These are phyloP conservation scores for Temnothorax ravouxi DNA, from an alignment of 2,888 invertebrate species.

Conservation along the genomic window DNA sequence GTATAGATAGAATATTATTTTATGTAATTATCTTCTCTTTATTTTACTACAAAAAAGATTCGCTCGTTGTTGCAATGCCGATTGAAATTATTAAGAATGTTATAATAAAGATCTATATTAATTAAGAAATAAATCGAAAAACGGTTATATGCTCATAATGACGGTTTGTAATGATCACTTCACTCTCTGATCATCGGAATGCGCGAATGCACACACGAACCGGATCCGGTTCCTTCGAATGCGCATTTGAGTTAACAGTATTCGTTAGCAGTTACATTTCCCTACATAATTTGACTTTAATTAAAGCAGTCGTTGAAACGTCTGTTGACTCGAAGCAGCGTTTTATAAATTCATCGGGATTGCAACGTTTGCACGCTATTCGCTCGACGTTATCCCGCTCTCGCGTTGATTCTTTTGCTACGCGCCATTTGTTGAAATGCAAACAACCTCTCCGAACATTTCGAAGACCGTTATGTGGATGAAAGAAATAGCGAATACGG, in stretches of 20 bases:
- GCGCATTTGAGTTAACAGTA: slow-evolving; percentile 30
- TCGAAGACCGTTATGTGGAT: neutral
- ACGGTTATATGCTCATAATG: neutral
- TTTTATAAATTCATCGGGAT: slow-evolving; percentile 32
- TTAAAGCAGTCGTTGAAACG: slow-evolving; percentile 28
- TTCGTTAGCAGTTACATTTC: slow-evolving; percentile 32
- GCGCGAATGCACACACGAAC: neutral
- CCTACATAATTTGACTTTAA: slow-evolving; percentile 43
- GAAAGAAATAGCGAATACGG: slow-evolving; percentile 16
- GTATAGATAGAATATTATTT: neutral
- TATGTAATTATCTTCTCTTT: neutral
- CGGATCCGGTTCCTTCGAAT: slow-evolving; percentile 34
- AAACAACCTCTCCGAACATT: slow-evolving; percentile 25
- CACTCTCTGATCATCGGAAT: neutral
- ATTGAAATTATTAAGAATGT: slow-evolving; percentile 3
- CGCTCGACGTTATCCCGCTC: slow-evolving; percentile 1
- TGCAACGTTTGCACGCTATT: slow-evolving; percentile 41
- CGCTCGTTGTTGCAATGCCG: neutral
- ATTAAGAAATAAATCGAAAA: slow-evolving; percentile 1
- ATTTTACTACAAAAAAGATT: neutral
- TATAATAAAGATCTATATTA: neutral
- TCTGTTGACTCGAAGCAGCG: slow-evolving; percentile 22
- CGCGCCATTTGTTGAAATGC: slow-evolving; percentile 31
- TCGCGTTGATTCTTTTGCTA: slow-evolving; percentile 18
- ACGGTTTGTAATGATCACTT: slow-evolving; percentile 37